These are phyloP conservation scores for Tragelaphus eurycerus DNA, from an alignment of 2,797 vertebrate species.

Conservation along the genomic window DNA sequence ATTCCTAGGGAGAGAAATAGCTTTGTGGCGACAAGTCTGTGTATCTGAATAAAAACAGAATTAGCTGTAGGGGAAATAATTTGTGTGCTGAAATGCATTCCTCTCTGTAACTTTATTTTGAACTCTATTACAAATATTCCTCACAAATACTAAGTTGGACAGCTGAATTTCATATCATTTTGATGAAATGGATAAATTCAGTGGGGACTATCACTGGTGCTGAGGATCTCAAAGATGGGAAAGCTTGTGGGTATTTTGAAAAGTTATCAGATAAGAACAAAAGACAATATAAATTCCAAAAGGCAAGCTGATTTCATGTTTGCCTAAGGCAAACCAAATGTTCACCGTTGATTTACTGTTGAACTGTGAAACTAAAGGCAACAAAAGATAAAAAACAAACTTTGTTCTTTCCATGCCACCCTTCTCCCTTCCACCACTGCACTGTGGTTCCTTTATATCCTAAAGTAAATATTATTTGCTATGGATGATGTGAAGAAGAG, in stretches of 20 bases:
- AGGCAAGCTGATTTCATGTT: conserved; percentile 69
- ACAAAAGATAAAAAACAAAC: conserved; percentile 53
- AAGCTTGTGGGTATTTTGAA: conserved; percentile 66
- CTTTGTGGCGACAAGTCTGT: background rate
- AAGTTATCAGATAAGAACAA: conserved; percentile 74
- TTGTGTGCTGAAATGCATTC: background rate
- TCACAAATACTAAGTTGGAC: conserved; percentile 1
- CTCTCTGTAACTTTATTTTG: conserved; percentile 31
- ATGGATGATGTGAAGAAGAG: conserved; percentile 16
- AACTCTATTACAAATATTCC: background rate
- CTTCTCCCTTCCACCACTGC: background rate
- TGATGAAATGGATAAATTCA: conserved; percentile 66
- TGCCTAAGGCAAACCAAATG: conserved; percentile 81
- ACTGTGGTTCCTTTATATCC: conserved; percentile 20
- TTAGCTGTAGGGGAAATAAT: background rate
- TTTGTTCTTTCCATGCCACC: conserved; percentile 52
- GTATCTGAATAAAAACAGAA: conserved; percentile 11
- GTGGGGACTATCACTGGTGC: background rate
- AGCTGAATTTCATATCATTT: background rate
- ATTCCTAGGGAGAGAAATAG: background rate
- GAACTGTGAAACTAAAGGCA: conserved; percentile 65
- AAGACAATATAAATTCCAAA: conserved; percentile 71
- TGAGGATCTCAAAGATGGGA: conserved; percentile 28
- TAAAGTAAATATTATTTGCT: conserved; percentile 58
- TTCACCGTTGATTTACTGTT: conserved; percentile 75